phyloP scores from a whole-genome alignment of 2,113 vertebrate species.

The Pluvialis apricaria region DNA sequence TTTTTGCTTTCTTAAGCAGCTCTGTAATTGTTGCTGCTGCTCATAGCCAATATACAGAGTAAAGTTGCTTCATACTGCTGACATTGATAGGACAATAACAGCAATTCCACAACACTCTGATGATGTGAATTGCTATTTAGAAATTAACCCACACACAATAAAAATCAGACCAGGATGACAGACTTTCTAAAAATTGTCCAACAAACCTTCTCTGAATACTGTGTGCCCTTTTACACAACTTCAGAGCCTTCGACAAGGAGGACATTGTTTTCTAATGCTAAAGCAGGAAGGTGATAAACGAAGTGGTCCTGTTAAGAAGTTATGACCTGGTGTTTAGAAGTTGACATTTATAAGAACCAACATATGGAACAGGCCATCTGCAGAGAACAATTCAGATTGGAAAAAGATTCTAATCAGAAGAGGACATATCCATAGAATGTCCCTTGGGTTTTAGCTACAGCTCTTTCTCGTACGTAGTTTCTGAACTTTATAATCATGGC shows the following conservation, averaged over 20 bases:
- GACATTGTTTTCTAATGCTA: background rate
- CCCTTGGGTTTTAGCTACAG: background rate
- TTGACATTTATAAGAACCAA: background rate
- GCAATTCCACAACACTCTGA: background rate
- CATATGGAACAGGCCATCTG: background rate
- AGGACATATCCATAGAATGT: background rate
- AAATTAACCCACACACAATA: background rate
- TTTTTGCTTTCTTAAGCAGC: background rate
- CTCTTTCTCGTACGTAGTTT: background rate
- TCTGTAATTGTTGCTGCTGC: background rate
- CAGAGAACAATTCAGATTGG: background rate
- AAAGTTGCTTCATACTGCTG: background rate
- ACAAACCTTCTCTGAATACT: background rate
- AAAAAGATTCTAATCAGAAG: background rate
- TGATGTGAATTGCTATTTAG: background rate
- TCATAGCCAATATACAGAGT: background rate
- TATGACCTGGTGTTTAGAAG: background rate
- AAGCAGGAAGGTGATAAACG: background rate
- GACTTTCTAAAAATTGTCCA: background rate
- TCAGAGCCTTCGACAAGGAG: background rate
- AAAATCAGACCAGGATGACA: background rate
- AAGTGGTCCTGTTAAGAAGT: background rate
- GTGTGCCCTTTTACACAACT: background rate
- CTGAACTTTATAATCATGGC: background rate
- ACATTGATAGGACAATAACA: background rate